Base-by-base conservation (phyloP, 2,888 invertebrate genomes). In the Zygaena filipendulae region DNA sequence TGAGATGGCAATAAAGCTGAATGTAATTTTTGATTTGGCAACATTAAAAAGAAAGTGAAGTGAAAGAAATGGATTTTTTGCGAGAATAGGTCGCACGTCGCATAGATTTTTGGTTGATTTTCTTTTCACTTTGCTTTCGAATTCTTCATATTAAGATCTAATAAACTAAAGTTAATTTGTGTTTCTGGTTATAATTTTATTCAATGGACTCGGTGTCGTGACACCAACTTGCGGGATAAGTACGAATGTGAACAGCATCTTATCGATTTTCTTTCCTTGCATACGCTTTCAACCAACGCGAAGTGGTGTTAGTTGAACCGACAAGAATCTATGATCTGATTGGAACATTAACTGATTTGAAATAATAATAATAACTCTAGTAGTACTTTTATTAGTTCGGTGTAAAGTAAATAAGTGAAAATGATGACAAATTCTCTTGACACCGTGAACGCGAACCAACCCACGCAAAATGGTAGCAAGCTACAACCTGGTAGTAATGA, bases 401-500 rank as follows among this genome's bases (percentile, higher is more conserved):
- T 59, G 59, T 57, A 63, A 61, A 50, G 33, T 52, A 53, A 55
- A 53, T 59, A 38, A 56, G 58, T 54, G 49, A 75, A 71, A 62
- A 81, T 81, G 81, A 81, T 81, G 81, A 74, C 74, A 53, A 81
- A 79, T 69, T 47, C 75, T 36, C 69, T 79, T 51, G 81, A 81
- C 61, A 58, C 71, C 54, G 64, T 80, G 52, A 79, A 79, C 63
- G 67, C 62, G 58, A 79, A 75, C 64, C 79, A 79, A 56, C 80
- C 80, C 59, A 80, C 80, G 68, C 92, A 92, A 82, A 92, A 92
- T 84, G 93, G 92, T 67, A 84, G 89, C 74, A 79, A 79, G 67
- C 59, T 80, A 43, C 80, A 80, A 53, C 77, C 80, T 41, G 88
- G 90, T 57, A 88, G 90, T 62, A 91, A 92, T 68, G 95, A 96